These are phyloP conservation scores for Anguilla japonica DNA, from an alignment of 2,113 vertebrate species.

Conservation along the genomic window DNA sequence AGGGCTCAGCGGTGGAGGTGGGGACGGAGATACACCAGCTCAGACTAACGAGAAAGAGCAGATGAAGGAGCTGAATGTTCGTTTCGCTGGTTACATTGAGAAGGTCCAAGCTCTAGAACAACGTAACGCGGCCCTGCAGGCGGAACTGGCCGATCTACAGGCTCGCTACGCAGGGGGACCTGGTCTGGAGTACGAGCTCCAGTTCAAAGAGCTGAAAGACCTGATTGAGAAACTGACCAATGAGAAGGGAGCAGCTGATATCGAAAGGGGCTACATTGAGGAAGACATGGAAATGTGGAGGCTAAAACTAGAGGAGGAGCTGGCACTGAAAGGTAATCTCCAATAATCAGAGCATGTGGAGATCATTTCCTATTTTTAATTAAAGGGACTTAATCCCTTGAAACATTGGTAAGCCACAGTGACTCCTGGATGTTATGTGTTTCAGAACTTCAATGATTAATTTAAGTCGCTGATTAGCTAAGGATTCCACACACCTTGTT, in stretches of 20 bases:
- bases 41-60: conserved; percentile 72
- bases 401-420: no score
- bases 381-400: background rate
- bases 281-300: conserved; percentile 68
- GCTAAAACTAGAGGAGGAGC: conserved; percentile 73
- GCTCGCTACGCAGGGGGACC: conserved; percentile 57
- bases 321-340: conserved; percentile 64
- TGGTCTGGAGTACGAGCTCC: conserved; percentile 66
- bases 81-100: conserved; percentile 73
- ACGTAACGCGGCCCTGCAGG: conserved; percentile 55
- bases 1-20: conserved; percentile 48
- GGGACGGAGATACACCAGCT: conserved; percentile 68
- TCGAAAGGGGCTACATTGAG: conserved; percentile 62
- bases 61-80: conserved; percentile 74
- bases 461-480: no score
- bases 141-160: conserved; percentile 59
- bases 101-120: conserved; percentile 75
- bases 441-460: no score
- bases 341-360: background rate
- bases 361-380: no score
- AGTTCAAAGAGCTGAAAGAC: conserved; percentile 69
- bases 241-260: conserved; percentile 68
- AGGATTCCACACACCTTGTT: no score
- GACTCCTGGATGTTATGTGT: no score
- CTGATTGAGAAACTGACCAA: conserved; percentile 74